A percentile compares a stretch with the other conserved stretches of the same genome.
phyloP scores from a whole-genome alignment of 2,113 vertebrate genomes.

The Pangasianodon gigas region DNA sequence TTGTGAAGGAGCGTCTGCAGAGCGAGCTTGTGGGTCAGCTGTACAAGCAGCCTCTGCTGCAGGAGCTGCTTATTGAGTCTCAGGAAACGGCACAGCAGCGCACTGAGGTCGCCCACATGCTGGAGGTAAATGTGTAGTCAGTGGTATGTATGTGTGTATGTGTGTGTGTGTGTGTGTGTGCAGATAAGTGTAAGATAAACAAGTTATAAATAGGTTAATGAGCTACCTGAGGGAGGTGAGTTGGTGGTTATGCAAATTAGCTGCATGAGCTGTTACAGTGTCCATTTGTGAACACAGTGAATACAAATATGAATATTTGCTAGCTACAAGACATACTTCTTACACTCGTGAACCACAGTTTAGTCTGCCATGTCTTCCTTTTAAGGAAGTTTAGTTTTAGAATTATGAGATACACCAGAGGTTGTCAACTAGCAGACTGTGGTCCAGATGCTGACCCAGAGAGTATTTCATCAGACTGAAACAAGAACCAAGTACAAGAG shows the following conservation, averaged over 20 bases:
- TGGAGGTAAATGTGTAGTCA: slow-evolving; percentile 68
- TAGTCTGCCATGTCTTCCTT: not conserved
- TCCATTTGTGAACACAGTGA: not conserved
- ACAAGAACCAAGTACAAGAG: not conserved
- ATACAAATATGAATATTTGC: not conserved
- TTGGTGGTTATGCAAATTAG: not conserved
- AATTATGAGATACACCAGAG: too few species aligned
- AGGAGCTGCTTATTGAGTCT: slow-evolving; percentile 79
- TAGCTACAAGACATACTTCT: not conserved
- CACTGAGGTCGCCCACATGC: slow-evolving; percentile 78
- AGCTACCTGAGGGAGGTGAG: not conserved
- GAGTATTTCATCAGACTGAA: not conserved
- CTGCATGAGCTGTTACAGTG: not conserved
- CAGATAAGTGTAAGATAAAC: not conserved
- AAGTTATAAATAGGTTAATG: not conserved
- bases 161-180: not conserved
- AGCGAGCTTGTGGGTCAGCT: slow-evolving; percentile 82
- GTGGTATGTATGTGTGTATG: not conserved
- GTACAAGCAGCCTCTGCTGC: slow-evolving; percentile 76
- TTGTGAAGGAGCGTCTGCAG: slow-evolving; percentile 82
- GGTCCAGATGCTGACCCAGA: not conserved
- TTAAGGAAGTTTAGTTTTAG: not conserved
- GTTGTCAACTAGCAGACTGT: too few species aligned
- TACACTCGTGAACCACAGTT: not conserved
- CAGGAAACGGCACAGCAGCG: slow-evolving; percentile 81